phyloP scores from a whole-genome alignment of 1,140 invertebrate species.

The Harlomillsia oculata region DNA sequence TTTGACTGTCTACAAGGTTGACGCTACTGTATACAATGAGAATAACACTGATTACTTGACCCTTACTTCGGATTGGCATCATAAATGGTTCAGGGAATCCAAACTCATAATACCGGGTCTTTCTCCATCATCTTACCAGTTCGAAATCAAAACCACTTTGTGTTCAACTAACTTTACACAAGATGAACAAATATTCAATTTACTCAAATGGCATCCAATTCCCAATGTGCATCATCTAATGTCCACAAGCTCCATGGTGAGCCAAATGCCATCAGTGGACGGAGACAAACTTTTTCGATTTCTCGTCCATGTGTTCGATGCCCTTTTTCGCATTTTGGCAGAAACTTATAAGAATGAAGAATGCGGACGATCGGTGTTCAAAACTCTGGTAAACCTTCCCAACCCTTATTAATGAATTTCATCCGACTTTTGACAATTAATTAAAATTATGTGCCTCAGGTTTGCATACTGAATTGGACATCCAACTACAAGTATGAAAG shows the following conservation, averaged over 20 bases:
- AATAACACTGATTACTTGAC: constrained; percentile 59
- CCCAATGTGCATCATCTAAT: too few species aligned
- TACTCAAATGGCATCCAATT: too few species aligned
- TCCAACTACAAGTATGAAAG: constrained; percentile 85
- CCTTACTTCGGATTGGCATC: constrained; percentile 56
- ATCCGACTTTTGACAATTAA: too few species aligned
- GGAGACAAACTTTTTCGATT: constrained; percentile 89
- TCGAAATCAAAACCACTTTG: constrained; percentile 70
- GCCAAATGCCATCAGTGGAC: constrained; percentile 67
- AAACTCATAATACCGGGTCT: constrained; percentile 50
- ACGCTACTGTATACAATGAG: constrained; percentile 66
- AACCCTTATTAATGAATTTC: too few species aligned
- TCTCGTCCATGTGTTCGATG: constrained; percentile 81
- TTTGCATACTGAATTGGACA: constrained; percentile 77
- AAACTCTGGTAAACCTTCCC: constrained; percentile 65
- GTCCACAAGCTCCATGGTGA: constrained; percentile 73
- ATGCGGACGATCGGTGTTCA: constrained; percentile 81
- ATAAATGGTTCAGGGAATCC: constrained; percentile 49
- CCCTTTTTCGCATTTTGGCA: constrained; percentile 83
- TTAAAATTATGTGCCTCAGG: too few species aligned
- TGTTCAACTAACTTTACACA: constrained; percentile 94
- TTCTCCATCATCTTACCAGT: constrained; percentile 56
- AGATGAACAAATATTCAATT: constrained; percentile 66
- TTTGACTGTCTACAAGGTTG: constrained; percentile 83
- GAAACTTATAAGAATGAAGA: constrained; percentile 43